A percentile compares a stretch with the other conserved stretches of the same genome.
phyloP scores from a whole-genome alignment of 2,113 vertebrate species.

The Okapia johnstoni region DNA sequence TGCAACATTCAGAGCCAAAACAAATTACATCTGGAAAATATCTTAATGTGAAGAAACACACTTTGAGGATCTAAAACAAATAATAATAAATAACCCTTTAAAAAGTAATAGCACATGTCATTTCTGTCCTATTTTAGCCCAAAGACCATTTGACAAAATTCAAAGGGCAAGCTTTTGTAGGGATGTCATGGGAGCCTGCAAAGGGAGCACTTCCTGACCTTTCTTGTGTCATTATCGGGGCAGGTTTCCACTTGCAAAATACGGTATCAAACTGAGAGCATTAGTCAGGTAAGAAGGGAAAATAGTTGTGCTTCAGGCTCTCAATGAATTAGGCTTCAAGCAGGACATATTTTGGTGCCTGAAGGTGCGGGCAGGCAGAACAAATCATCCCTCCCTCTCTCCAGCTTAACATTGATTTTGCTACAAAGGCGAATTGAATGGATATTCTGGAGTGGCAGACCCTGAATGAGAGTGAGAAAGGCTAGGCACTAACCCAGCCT shows the following conservation, averaged over 20 bases:
- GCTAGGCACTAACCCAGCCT: background rate
- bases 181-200: background rate
- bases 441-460: background rate
- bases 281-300: background rate
- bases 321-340: background rate
- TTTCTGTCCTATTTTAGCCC: constrained; percentile 39
- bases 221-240: background rate
- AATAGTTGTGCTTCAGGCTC: background rate
- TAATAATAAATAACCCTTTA: background rate
- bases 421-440: background rate
- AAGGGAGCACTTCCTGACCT: background rate
- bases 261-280: background rate
- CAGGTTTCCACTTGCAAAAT: background rate
- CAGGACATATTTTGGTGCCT: background rate
- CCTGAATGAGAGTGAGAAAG: background rate
- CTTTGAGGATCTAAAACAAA: background rate
- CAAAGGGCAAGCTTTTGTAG: constrained; percentile 23
- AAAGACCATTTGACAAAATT: constrained; percentile 10
- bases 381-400: background rate
- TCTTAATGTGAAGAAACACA: constrained; percentile 15
- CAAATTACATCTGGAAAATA: constrained; percentile 48
- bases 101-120: constrained; percentile 4
- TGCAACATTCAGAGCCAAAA: background rate
- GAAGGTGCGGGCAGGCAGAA: background rate
- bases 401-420: background rate